These are phyloP conservation scores for Linnaemya tessellans DNA, from an alignment of 2,888 invertebrate species.

Conservation along the genomic window DNA sequence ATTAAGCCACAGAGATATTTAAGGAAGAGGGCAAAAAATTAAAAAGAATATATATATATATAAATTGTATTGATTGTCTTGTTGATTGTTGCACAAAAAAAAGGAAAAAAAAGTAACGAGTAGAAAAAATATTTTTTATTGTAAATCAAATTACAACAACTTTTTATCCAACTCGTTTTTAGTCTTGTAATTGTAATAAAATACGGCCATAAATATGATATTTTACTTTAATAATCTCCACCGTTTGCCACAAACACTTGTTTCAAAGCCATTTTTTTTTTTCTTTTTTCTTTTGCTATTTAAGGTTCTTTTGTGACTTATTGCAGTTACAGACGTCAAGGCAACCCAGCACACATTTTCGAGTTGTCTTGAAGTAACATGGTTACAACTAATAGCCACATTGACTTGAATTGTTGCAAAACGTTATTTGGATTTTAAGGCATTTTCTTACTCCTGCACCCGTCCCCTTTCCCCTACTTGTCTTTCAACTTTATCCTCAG, in stretches of 20 bases:
- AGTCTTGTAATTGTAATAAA: conserved; percentile 44
- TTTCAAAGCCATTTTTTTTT: conserved; percentile 15
- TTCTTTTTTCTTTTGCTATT: neutral
- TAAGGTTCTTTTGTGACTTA: conserved; percentile 13
- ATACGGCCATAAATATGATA: conserved; percentile 55
- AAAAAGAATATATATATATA: no score
- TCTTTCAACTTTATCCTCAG: conserved; percentile 55
- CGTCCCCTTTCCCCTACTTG: neutral
- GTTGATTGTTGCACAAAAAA: conserved; percentile 49
- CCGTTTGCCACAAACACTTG: conserved; percentile 63
- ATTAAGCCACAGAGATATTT: conserved; percentile 3
- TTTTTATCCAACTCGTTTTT: conserved; percentile 29
- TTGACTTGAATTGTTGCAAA: no score
- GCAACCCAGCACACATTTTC: conserved; percentile 32
- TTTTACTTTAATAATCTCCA: conserved; percentile 55
- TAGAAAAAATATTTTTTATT: conserved; percentile 21
- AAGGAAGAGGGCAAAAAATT: conserved; percentile 14
- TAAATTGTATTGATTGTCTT: conserved; percentile 60
- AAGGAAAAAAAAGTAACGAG: neutral
- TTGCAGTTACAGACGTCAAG: conserved; percentile 11
- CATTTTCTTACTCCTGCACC: neutral
- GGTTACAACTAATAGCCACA: no score
- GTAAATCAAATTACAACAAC: conserved; percentile 49
- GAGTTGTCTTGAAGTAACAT: no score
- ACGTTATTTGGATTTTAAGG: conserved; percentile 30